Conservation (phyloP, 1,140 invertebrate genomes). For the Steinernema khuongi region DNA sequence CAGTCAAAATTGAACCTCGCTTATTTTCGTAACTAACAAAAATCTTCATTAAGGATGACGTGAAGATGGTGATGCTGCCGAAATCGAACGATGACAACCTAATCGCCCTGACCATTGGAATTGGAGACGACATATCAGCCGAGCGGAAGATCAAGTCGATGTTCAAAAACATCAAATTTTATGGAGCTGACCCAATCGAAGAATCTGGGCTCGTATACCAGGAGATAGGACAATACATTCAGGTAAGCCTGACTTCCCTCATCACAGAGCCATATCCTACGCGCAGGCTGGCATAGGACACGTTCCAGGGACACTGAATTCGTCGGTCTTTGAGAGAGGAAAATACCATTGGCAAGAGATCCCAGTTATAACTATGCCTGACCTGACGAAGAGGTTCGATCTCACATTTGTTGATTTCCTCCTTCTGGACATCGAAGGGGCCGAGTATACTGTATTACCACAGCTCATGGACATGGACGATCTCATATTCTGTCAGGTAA, state of each 20-base stretch:
- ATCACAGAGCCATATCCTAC: not conserved
- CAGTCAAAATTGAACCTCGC: too few relatives aligned
- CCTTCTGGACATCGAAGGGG: conserved; percentile 21
- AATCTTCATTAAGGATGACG: conserved; percentile 21
- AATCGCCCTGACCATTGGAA: not conserved
- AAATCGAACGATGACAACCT: not conserved
- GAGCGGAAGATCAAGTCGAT: conserved; percentile 14
- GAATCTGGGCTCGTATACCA: conserved; percentile 16
- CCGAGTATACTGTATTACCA: not conserved
- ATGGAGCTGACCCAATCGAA: conserved; percentile 21
- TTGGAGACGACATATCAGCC: conserved; percentile 20
- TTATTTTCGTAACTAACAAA: too few relatives aligned
- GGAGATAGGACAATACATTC: conserved; percentile 20
- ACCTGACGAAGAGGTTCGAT: conserved; percentile 3
- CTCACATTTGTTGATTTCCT: conserved; percentile 21
- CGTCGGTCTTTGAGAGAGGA: conserved; percentile 18
- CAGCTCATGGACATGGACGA: not conserved
- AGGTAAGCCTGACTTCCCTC: not conserved
- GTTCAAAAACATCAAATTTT: conserved; percentile 22
- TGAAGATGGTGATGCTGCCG: conserved; percentile 6
- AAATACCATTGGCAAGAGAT: conserved; percentile 1
- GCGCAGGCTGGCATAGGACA: not conserved
- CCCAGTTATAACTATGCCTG: not conserved
- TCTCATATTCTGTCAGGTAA: not conserved
- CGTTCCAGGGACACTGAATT: not conserved